Conservation (phyloP, 2,797 vertebrate genomes). For the Martes flavigula region DNA sequence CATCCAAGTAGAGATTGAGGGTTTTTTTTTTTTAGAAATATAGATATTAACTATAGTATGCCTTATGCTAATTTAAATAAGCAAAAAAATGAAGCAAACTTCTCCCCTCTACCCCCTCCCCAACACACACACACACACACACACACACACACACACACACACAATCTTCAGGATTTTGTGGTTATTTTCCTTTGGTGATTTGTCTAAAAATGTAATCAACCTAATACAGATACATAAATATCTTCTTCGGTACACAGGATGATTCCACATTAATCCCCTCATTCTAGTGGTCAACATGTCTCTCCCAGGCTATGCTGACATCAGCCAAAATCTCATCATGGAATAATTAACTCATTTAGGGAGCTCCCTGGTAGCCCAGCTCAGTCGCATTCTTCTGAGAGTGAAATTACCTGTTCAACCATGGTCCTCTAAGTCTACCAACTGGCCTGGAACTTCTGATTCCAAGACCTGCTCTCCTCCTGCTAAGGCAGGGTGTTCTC, state of each 20-base stretch:
- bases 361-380: not conserved
- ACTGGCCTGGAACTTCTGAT: not conserved
- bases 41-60: conserved; percentile 24
- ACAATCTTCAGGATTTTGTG: not conserved
- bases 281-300: not conserved
- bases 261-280: not conserved
- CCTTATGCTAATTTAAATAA: not conserved
- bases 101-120: not conserved
- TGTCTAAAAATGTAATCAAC: conserved; percentile 10
- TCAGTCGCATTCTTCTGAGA: not conserved
- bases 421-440: not conserved
- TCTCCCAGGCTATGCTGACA: not conserved
- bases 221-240: not conserved
- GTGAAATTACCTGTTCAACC: not conserved
- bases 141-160: not conserved
- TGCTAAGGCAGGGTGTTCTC: not conserved
- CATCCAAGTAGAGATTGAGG: conserved; percentile 15
- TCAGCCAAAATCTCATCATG: not conserved
- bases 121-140: not conserved
- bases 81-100: conserved; percentile 33
- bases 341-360: not conserved
- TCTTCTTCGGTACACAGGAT: not conserved
- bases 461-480: not conserved
- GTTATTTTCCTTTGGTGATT: not conserved
- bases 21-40: conserved; percentile 55